These are phyloP conservation scores for Platycheirus rosarum DNA, from an alignment of 2,888 invertebrate genomes.

Conservation along the genomic window DNA sequence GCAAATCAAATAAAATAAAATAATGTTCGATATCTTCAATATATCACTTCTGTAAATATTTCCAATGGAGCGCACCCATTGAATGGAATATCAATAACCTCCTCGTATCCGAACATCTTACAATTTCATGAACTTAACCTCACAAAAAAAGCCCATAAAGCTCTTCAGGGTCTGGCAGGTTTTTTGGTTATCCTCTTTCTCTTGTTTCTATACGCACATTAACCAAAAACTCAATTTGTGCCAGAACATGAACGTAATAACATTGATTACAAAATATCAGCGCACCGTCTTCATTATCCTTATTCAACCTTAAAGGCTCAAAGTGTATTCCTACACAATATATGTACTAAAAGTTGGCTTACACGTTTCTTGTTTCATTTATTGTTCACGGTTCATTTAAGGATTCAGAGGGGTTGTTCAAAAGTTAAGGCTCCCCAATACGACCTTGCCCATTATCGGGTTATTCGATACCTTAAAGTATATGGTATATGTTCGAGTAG, in stretches of 20 bases:
- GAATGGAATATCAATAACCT: too few relatives aligned
- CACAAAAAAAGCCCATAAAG: constrained; percentile 38
- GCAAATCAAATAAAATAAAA: too few relatives aligned
- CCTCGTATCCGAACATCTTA: too few relatives aligned
- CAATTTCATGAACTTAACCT: constrained; percentile 31
- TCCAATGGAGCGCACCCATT: too few relatives aligned
- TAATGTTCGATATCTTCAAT: too few relatives aligned
- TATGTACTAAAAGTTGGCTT: constrained; percentile 31
- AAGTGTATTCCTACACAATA: constrained; percentile 26
- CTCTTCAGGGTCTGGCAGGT: constrained; percentile 15
- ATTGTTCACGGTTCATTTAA: constrained; percentile 71
- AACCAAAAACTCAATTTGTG: constrained; percentile 23
- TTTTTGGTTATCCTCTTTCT: background rate
- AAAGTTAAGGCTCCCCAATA: constrained; percentile 65
- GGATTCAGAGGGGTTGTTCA: constrained; percentile 53
- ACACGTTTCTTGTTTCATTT: constrained; percentile 51
- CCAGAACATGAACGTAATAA: constrained; percentile 54
- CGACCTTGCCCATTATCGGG: constrained; percentile 55
- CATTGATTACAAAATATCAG: constrained; percentile 67
- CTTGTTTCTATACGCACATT: constrained; percentile 6
- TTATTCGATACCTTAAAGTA: constrained; percentile 53
- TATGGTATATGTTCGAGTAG: background rate
- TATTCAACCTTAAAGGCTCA: constrained; percentile 36
- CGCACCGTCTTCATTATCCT: constrained; percentile 67
- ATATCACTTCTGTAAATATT: too few relatives aligned